Evolutionary conservation across 2,888 invertebrate genomes (phyloP).

Genomic region (Catotricha subobsoleta): DNA sequence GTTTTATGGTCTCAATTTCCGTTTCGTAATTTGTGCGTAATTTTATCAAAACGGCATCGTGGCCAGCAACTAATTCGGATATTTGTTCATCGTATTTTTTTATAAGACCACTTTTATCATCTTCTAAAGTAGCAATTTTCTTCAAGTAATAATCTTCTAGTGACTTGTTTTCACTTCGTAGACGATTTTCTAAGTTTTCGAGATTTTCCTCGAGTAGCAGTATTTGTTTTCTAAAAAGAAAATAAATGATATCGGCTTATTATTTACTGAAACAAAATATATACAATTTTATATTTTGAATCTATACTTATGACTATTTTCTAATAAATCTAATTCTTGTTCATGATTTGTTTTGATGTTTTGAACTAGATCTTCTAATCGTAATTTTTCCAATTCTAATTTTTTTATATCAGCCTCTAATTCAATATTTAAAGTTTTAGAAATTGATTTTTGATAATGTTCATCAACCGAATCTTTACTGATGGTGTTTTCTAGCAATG

Average conservation of each 20-base stretch:
- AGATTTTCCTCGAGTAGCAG: constrained; percentile 23
- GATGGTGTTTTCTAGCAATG: not conserved
- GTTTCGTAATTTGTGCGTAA: constrained; percentile 21
- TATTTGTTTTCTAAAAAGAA: constrained; percentile 22
- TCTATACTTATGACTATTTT: constrained; percentile 23
- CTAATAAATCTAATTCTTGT: constrained; percentile 27
- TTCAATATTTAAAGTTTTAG: constrained; percentile 13
- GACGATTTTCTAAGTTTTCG: constrained; percentile 20
- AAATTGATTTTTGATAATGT: not conserved
- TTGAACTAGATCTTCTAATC: constrained; percentile 26
- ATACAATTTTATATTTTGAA: not conserved
- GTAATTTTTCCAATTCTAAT: constrained; percentile 24
- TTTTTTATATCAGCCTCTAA: constrained; percentile 20
- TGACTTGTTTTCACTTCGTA: constrained; percentile 20
- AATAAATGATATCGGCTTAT: not conserved
- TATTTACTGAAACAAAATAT: not conserved
- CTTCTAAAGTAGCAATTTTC: constrained; percentile 18
- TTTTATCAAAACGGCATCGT: constrained; percentile 21
- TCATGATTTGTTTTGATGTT: constrained; percentile 27
- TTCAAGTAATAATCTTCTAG: constrained; percentile 18
- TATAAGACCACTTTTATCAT: constrained; percentile 17
- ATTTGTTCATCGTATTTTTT: constrained; percentile 18
- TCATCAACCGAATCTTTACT: constrained; percentile 4
- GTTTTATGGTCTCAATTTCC: constrained; percentile 18
- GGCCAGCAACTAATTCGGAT: constrained; percentile 17